Base-by-base conservation (phyloP, 1,140 invertebrate species). In the Uloborus diversus region DNA sequence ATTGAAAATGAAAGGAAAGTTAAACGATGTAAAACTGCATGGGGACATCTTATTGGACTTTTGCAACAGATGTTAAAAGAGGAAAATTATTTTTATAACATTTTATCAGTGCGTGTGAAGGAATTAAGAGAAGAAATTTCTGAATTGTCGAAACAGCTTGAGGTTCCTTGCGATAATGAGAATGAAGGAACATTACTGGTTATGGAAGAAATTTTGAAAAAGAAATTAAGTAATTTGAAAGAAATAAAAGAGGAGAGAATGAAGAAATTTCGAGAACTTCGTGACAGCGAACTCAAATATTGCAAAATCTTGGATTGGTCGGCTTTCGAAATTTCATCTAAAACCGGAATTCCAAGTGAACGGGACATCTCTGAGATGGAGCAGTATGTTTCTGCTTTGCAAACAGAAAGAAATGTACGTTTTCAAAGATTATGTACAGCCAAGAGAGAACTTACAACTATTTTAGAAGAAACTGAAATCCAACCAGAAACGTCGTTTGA, bases 401-500 rank as follows among this genome's bases (percentile, higher is more conserved):
- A 70, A 56, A 23, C 35, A 4, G 78, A 80, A 56, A 70, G 42
- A 4, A 59, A 64, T 32, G 28, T 27, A 30, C 28, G 66, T 49
- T 35, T 64, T n/a, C 28, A 23, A 5, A 70, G 42, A 35, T 64
- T 70, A n/a, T 64, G 49, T 42, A 4, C 20, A 7, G 47, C 27
- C 3, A 80, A 65, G 42, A 80, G 64, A 37, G 66, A 80, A 35
- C 20, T 79, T 3, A 68, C 76, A 4, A 79, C 76, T 7, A 79
- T 79, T 33, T 69, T 56, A 35, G 76, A 79, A 62, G 30, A 27
- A 49, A 79, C 76, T 23, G 76, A 76, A 47, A 30, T 81, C 14
- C 33, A 5, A 20, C 80, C 79, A 23, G 69, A 80, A 59, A 82
- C 76, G 0, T 56, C 82, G 4, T 37, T 69, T 28, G 81, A 81